Evolutionary conservation across 30 jellyfish, hydroid and myxozoan species (phyloP).

Genomic region (Clytia hemisphaerica): DNA sequence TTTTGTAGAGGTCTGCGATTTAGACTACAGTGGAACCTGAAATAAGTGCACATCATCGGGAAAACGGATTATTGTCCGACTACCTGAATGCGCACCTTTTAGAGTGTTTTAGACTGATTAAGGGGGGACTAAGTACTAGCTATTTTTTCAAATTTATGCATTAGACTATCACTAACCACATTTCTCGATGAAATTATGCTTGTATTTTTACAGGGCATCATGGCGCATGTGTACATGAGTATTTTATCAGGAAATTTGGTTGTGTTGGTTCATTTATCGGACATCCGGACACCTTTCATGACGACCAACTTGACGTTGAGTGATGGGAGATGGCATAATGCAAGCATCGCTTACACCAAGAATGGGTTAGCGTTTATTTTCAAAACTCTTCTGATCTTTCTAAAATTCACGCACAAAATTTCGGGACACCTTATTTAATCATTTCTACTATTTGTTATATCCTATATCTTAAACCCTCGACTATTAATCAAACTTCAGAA

Average conservation of each 20-base stretch:
- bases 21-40: no score
- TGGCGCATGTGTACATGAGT: constrained; percentile 75
- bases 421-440: neutral
- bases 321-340: constrained; percentile 93
- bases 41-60: no score
- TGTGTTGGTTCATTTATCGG: constrained; percentile 29
- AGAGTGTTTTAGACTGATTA: no score
- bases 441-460: neutral
- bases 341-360: constrained; percentile 37
- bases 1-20: no score
- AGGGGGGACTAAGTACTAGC: no score
- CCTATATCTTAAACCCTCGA: no score
- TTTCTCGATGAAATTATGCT: no score
- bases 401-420: neutral
- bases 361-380: constrained; percentile 45
- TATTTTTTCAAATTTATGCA: no score
- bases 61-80: no score
- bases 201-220: constrained; percentile 37
- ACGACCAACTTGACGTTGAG: constrained; percentile 59
- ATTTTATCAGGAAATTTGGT: constrained; percentile 73
- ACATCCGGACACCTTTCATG: constrained; percentile 54
- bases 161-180: no score
- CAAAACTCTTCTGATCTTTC: neutral
- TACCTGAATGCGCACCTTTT: no score
- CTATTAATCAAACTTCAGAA: no score